Conservation (phyloP, 1,140 invertebrate species). For the Drosophila orosa region DNA sequence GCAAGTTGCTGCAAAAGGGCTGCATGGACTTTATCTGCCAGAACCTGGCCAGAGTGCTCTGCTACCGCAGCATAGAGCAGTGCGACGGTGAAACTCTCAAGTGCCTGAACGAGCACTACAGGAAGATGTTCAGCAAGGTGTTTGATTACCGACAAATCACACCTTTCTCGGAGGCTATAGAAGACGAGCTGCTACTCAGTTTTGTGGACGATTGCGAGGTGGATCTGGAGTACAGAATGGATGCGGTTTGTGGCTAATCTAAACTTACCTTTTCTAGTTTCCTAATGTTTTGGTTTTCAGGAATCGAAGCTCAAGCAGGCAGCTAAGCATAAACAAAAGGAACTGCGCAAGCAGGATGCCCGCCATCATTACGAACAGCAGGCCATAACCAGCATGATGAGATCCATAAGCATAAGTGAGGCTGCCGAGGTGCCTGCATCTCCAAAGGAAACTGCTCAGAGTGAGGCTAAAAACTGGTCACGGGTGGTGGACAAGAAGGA, state of each 20-base stretch:
- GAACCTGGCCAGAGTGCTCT: constrained; percentile 87
- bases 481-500: constrained; percentile 79
- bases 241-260: constrained; percentile 42
- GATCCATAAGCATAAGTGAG: constrained; percentile 63
- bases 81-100: constrained; percentile 86
- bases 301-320: constrained; percentile 46
- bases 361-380: constrained; percentile 76
- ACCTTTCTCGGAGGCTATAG: constrained; percentile 85
- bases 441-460: constrained; percentile 6
- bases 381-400: constrained; percentile 77
- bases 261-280: neutral
- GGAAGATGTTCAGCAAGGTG: constrained; percentile 75
- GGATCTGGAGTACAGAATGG: constrained; percentile 75
- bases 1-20: constrained; percentile 86
- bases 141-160: constrained; percentile 86
- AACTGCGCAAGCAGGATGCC: constrained; percentile 61
- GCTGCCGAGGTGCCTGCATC: constrained; percentile 25
- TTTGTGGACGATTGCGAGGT: constrained; percentile 84
- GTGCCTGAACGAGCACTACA: constrained; percentile 86
- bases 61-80: constrained; percentile 86
- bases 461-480: constrained; percentile 68
- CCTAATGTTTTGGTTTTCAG: constrained; percentile 19
- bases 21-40: constrained; percentile 88
- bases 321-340: constrained; percentile 64
- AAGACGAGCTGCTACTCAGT: constrained; percentile 85